Evolutionary conservation across 2,888 invertebrate genomes (phyloP), one percentile per base, ranked within the genome.

Genomic region (Scaptodrosophila latifasciaeformis): DNA sequence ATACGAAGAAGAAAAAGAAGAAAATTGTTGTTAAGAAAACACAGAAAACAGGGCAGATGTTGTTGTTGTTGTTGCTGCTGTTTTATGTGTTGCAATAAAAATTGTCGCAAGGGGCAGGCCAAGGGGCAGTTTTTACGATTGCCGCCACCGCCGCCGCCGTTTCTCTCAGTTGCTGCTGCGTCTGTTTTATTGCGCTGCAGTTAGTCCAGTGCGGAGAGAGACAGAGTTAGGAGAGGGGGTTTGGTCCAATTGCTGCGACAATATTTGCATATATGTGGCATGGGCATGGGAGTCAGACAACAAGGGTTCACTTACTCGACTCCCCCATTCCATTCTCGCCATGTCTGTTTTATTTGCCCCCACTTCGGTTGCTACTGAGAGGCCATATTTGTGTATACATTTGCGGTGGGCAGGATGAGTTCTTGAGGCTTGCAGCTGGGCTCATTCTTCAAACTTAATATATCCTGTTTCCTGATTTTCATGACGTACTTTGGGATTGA

Each of bases 401-500:
- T 54, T 70, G 59, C 69, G 75, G 55, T 54, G 61, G 67, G 61
- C 50, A 62, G 35, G n/a, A n/a, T n/a, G n/a, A n/a, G n/a, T n/a
- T n/a, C n/a, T n/a, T n/a, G n/a, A n/a, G n/a, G n/a, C n/a, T n/a
- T n/a, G 18, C 15, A 12, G 42, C 10, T 6, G 24, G 19, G 21
- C 10, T 66, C 71, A 78, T 75, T 71, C 78, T 65, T 75, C 74
- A 75, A 77, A 75, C 78, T 65, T 75, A 78, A 75, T 75, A 77
- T 71, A 75, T 75, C 74, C 74, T 75, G 74, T 75, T 78, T 75
- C 75, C 74, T 78, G 78, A 75, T 75, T 78, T 78, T 75, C 78
- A 78, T 75, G 75, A 70, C 71, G 71, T 75, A 65, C 72, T 76
- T 75, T 57, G 56, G 31, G 52, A 58, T 61, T 67, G 62, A 56